Conservation (phyloP, 2,888 invertebrate genomes). For the Trilocha varians region DNA sequence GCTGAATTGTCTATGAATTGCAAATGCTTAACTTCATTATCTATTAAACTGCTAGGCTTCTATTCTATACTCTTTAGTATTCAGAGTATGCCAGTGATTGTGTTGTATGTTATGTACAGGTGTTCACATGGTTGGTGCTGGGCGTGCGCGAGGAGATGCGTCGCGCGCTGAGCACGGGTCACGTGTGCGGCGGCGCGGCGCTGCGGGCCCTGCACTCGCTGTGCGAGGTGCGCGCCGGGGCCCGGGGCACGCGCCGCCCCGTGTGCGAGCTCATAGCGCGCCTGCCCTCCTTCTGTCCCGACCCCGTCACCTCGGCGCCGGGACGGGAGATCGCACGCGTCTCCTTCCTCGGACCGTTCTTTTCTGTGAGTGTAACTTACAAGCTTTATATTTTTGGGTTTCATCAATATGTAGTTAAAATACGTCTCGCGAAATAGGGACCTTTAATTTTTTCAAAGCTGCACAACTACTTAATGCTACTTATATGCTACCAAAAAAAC, state of each 20-base stretch:
- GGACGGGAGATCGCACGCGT: slow-evolving; percentile 91
- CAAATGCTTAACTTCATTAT: too few relatives aligned
- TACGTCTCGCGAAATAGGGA: too few relatives aligned
- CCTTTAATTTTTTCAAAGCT: too few relatives aligned
- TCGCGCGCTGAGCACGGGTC: slow-evolving; percentile 78
- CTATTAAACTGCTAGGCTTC: too few relatives aligned
- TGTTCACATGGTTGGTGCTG: slow-evolving; percentile 54
- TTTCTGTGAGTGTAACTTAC: slow-evolving; percentile 73
- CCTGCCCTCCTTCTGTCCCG: slow-evolving; percentile 77
- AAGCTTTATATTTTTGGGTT: not conserved
- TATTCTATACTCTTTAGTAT: too few relatives aligned
- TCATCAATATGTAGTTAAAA: not conserved
- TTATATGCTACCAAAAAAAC: too few relatives aligned
- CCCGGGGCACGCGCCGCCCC: slow-evolving; percentile 79
- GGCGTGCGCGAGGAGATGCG: slow-evolving; percentile 73
- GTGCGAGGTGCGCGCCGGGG: slow-evolving; percentile 83
- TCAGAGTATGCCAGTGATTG: not conserved
- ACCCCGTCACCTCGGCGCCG: slow-evolving; percentile 79
- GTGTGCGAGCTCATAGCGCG: slow-evolving; percentile 67
- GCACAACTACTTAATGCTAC: too few relatives aligned
- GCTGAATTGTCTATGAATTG: too few relatives aligned
- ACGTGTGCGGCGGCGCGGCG: slow-evolving; percentile 79
- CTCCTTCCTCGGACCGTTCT: slow-evolving; percentile 92
- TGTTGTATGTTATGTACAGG: slow-evolving; percentile 29
- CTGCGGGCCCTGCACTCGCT: slow-evolving; percentile 84